Conservation (phyloP, 2,888 invertebrate species). For the Lagria hirta region DNA sequence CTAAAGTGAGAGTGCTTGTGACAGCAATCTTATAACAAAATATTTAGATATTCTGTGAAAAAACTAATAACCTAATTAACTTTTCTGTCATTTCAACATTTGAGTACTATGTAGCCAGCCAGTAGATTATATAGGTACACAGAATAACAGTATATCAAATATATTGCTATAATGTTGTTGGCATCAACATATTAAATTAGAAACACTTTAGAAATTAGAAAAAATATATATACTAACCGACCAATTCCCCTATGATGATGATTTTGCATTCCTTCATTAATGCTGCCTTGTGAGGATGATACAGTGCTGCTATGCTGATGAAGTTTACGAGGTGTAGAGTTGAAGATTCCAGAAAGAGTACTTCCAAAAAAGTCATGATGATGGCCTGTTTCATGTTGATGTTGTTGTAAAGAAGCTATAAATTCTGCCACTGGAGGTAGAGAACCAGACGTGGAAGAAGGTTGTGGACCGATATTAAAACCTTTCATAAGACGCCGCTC, state of each 20-base stretch:
- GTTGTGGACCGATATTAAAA: constrained; percentile 83
- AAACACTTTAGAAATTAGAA: too few relatives aligned
- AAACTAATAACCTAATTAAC: too few relatives aligned
- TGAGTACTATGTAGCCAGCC: not conserved
- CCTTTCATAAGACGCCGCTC: constrained; percentile 92
- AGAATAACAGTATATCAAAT: too few relatives aligned
- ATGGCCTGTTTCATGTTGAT: constrained; percentile 56
- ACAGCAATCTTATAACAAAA: too few relatives aligned
- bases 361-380: constrained; percentile 67
- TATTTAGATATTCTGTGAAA: too few relatives aligned
- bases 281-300: constrained; percentile 53
- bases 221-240: constrained; percentile 25
- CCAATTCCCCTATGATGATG: constrained; percentile 38
- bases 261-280: constrained; percentile 46
- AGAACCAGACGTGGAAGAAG: constrained; percentile 59
- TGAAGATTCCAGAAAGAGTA: constrained; percentile 70
- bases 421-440: constrained; percentile 79
- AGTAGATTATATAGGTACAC: too few relatives aligned
- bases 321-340: constrained; percentile 56
- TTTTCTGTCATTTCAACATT: too few relatives aligned
- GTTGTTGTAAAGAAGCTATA: constrained; percentile 72
- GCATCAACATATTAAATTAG: too few relatives aligned
- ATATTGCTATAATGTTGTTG: too few relatives aligned
- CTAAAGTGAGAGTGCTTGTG: constrained; percentile 6
- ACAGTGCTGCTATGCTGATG: constrained; percentile 53